Conservation (phyloP, 2,888 invertebrate genomes). For the Rhagonycha lutea region DNA sequence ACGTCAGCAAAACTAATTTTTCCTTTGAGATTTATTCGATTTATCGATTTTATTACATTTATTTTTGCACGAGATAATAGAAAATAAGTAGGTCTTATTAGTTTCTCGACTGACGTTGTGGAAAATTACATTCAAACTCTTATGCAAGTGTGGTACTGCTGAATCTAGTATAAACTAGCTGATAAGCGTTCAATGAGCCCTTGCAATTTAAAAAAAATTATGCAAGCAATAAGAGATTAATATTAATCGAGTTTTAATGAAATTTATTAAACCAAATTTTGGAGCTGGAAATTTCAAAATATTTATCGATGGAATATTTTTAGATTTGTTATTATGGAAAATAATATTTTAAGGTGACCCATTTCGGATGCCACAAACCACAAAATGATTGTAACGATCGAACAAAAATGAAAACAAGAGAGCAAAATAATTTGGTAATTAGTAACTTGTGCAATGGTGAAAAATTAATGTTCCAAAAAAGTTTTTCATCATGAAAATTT, state of each 20-base stretch:
- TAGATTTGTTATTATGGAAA: too few relatives aligned
- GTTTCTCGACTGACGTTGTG: neutral
- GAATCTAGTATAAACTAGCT: neutral
- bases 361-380: neutral
- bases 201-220: neutral
- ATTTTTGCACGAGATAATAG: neutral
- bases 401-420: neutral
- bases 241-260: neutral
- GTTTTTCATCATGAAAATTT: neutral
- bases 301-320: neutral
- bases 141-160: neutral
- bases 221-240: neutral
- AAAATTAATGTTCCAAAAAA: neutral
- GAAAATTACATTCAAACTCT: neutral
- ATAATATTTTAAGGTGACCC: too few relatives aligned
- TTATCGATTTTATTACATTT: neutral
- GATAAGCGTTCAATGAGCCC: neutral
- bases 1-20: neutral
- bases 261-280: neutral
- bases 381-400: neutral
- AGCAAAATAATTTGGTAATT: neutral
- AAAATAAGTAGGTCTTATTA: neutral
- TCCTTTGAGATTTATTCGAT: neutral
- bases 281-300: too few relatives aligned
- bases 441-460: neutral